phyloP scores from a whole-genome alignment of 2,888 invertebrate genomes.

The Cheilosia vulpina region DNA sequence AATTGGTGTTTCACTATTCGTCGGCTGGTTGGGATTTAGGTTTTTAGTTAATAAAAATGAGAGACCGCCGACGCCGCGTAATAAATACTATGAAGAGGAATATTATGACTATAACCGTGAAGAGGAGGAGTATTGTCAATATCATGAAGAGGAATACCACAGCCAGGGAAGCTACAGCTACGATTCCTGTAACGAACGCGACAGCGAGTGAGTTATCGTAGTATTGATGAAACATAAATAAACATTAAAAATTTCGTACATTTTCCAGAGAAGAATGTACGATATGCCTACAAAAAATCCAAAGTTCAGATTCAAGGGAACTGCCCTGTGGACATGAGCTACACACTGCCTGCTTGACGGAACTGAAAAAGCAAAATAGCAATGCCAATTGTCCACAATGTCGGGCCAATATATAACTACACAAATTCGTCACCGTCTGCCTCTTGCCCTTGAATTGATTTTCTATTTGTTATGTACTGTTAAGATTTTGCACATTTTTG shows the following conservation, averaged over 20 bases:
- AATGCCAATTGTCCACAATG: slow-evolving; percentile 29
- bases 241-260: neutral
- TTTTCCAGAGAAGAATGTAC: slow-evolving; percentile 59
- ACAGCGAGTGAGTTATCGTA: slow-evolving; percentile 3
- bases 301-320: slow-evolving; percentile 11
- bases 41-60: neutral
- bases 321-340: slow-evolving; percentile 77
- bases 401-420: neutral
- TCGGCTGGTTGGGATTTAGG: slow-evolving; percentile 25
- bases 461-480: neutral
- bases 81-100: neutral
- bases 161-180: neutral
- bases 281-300: slow-evolving; percentile 76
- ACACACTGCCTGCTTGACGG: slow-evolving; percentile 66
- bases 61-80: neutral
- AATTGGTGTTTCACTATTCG: slow-evolving; percentile 22
- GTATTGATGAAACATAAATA: neutral
- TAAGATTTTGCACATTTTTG: slow-evolving; percentile 8
- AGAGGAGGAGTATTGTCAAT: no score
- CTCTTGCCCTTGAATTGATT: slow-evolving; percentile 39
- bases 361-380: neutral
- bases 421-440: neutral
- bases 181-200: neutral
- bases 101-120: no score
- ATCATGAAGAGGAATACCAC: neutral